These are phyloP conservation scores for Emberiza fucata DNA, from an alignment of 2,113 vertebrate genomes.

Conservation along the genomic window DNA sequence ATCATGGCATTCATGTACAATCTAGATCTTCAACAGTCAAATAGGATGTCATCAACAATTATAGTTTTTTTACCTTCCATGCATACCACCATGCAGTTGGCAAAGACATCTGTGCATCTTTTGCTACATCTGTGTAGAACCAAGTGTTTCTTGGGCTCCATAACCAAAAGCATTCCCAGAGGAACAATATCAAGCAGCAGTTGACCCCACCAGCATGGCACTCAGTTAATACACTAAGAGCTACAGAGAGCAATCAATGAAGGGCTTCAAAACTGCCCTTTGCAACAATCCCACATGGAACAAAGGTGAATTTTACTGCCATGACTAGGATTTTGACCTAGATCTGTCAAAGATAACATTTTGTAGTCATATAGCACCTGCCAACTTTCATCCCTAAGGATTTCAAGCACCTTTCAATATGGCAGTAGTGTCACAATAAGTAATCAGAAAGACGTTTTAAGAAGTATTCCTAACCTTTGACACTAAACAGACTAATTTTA, in stretches of 20 bases:
- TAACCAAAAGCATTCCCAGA: not conserved
- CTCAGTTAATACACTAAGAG: not conserved
- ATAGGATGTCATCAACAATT: not conserved
- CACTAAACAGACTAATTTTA: not conserved
- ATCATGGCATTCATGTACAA: not conserved
- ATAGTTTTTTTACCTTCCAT: not conserved
- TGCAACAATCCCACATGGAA: not conserved
- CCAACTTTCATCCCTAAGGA: not conserved
- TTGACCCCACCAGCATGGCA: not conserved
- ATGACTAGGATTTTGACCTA: not conserved
- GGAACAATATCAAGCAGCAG: not conserved
- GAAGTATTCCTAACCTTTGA: not conserved
- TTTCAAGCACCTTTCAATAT: not conserved
- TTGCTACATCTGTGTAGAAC: not conserved
- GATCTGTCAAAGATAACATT: constrained; percentile 22
- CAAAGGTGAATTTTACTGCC: not conserved
- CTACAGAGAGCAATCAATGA: not conserved
- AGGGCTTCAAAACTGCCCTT: not conserved
- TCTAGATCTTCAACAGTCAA: not conserved
- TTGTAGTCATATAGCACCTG: not conserved
- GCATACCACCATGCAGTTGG: not conserved
- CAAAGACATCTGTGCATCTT: not conserved
- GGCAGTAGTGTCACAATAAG: not conserved
- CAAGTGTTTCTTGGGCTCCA: not conserved
- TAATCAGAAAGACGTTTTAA: not conserved